Evolutionary conservation across 2,113 vertebrate genomes (phyloP).

Genomic region (Hippocampus abdominalis): DNA sequence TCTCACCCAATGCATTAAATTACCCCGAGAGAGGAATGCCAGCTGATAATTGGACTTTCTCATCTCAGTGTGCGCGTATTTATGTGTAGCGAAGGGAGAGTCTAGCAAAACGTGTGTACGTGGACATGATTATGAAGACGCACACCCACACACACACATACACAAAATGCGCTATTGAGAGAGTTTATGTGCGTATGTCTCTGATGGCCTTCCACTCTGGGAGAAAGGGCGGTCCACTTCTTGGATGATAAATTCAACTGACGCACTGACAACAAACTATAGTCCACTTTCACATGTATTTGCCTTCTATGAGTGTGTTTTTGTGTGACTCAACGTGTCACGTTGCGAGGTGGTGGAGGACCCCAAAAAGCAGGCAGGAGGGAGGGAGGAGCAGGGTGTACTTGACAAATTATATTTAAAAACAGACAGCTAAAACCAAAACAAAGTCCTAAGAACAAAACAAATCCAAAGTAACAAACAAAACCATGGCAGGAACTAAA

Average conservation of each 20-base stretch:
- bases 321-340: constrained; percentile 11
- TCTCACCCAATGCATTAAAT: constrained; percentile 72
- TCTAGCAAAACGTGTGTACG: constrained; percentile 8
- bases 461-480: too few relatives aligned
- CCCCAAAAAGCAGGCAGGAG: too few relatives aligned
- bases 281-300: constrained; percentile 38
- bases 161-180: not conserved
- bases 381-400: too few relatives aligned
- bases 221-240: constrained; percentile 35
- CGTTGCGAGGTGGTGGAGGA: too few relatives aligned
- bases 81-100: not conserved
- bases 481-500: too few relatives aligned
- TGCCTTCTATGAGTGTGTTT: constrained; percentile 27
- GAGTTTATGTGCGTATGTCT: constrained; percentile 13
- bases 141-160: constrained; percentile 3
- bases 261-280: constrained; percentile 51
- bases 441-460: too few relatives aligned
- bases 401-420: too few relatives aligned
- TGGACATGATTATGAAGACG: not conserved
- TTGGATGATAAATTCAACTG: constrained; percentile 47
- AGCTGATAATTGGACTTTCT: constrained; percentile 70
- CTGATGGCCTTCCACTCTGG: constrained; percentile 38
- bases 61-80: constrained; percentile 38
- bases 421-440: too few relatives aligned
- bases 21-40: constrained; percentile 67